Evolutionary conservation across 2,888 invertebrate genomes (phyloP).

Genomic region (Synergus laeviventris): DNA sequence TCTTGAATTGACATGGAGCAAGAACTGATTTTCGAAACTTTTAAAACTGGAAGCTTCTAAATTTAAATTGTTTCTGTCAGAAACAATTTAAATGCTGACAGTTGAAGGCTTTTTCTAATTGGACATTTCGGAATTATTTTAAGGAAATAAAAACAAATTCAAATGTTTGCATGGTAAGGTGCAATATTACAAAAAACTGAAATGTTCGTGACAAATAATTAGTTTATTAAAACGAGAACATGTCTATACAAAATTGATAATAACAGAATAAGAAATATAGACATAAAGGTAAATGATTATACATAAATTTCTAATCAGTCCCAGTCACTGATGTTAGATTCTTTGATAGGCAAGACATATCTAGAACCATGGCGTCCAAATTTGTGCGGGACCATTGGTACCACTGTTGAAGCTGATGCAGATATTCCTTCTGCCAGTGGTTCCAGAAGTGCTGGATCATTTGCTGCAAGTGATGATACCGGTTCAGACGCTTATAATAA

Average conservation of each 20-base stretch:
- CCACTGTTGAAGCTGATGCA: constrained; percentile 50
- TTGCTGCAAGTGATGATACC: constrained; percentile 50
- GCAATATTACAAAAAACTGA: too few species aligned
- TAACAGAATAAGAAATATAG: too few species aligned
- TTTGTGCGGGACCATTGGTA: constrained; percentile 46
- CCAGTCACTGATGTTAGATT: not conserved
- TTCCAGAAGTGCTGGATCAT: too few species aligned
- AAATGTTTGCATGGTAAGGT: too few species aligned
- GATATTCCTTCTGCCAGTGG: constrained; percentile 50
- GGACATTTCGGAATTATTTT: not conserved
- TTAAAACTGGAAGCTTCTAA: too few species aligned
- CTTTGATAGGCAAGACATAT: constrained; percentile 30
- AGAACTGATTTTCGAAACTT: too few species aligned
- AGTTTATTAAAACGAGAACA: too few species aligned
- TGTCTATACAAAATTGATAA: too few species aligned
- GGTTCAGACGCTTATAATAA: constrained; percentile 25
- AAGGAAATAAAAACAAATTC: not conserved
- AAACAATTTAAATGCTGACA: not conserved
- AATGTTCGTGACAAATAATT: too few species aligned
- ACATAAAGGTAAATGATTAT: too few species aligned
- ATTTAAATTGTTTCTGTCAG: too few species aligned
- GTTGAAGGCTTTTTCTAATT: not conserved
- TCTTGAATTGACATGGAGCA: too few species aligned
- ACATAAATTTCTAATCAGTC: not conserved
- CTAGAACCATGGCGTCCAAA: not conserved